These are phyloP conservation scores for Lepeophtheirus nordmannii DNA, from an alignment of 2,888 invertebrate species.

Conservation along the genomic window DNA sequence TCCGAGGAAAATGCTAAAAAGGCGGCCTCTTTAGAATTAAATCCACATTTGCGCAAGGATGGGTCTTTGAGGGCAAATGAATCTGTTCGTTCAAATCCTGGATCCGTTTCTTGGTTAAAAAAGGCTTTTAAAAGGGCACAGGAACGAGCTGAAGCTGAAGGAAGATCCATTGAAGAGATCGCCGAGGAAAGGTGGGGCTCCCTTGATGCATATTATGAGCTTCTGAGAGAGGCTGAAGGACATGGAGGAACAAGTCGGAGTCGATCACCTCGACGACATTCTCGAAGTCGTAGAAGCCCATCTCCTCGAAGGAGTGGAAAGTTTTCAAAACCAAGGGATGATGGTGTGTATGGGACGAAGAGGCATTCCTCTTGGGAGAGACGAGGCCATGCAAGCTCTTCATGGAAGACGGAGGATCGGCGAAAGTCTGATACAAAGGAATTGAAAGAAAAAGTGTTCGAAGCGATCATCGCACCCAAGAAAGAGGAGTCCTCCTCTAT, in stretches of 20 bases:
- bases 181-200: conserved; percentile 46
- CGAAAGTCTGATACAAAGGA: no score
- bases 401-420: conserved; percentile 3
- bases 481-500: not conserved
- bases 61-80: not conserved
- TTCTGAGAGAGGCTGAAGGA: conserved; percentile 41
- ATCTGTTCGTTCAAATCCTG: not conserved
- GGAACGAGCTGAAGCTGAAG: conserved; percentile 42
- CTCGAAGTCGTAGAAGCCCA: not conserved
- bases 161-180: conserved; percentile 41
- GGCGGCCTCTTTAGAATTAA: not conserved
- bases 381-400: not conserved
- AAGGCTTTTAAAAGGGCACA: conserved; percentile 41
- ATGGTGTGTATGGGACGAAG: conserved; percentile 8
- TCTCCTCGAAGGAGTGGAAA: not conserved
- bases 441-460: no score
- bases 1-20: not conserved
- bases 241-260: not conserved
- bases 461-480: not conserved
- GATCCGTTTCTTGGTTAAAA: conserved; percentile 37
- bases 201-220: conserved; percentile 37
- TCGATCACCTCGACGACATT: not conserved
- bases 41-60: not conserved
- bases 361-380: not conserved
- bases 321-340: not conserved